These are phyloP conservation scores for Camelus bactrianus DNA, from an alignment of 2,113 vertebrate species.

Conservation along the genomic window DNA sequence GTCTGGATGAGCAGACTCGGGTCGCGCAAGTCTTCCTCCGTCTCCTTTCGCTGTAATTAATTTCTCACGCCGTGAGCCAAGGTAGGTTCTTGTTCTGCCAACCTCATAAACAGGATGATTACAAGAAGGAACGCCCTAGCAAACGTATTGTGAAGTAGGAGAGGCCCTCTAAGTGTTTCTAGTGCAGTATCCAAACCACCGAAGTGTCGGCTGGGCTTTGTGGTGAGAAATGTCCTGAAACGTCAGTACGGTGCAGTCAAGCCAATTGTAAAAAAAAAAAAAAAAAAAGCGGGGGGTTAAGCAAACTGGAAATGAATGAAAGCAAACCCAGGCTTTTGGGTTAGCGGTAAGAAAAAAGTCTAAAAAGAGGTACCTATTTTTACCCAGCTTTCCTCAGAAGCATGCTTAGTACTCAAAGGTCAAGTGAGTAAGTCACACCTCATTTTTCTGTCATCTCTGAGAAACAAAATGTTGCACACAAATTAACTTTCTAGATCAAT, in stretches of 20 bases:
- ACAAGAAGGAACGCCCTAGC: accelerated
- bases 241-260: neutral
- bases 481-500: neutral
- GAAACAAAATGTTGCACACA: neutral
- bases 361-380: neutral
- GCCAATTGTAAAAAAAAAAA: neutral
- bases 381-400: neutral
- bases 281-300: neutral
- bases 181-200: neutral
- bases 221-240: neutral
- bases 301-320: neutral
- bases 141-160: neutral
- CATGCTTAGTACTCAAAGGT: neutral
- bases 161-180: neutral
- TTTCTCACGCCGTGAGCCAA: neutral
- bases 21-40: neutral
- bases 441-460: neutral
- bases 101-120: neutral
- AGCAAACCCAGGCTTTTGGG: neutral
- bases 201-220: neutral
- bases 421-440: neutral
- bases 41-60: neutral
- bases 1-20: neutral
- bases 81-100: neutral
- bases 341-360: neutral